A percentile compares a stretch with the other conserved stretches of the same genome.
Evolutionary conservation across 2,113 vertebrate species (phyloP).

Genomic region (Cricetomys ansorgei): DNA sequence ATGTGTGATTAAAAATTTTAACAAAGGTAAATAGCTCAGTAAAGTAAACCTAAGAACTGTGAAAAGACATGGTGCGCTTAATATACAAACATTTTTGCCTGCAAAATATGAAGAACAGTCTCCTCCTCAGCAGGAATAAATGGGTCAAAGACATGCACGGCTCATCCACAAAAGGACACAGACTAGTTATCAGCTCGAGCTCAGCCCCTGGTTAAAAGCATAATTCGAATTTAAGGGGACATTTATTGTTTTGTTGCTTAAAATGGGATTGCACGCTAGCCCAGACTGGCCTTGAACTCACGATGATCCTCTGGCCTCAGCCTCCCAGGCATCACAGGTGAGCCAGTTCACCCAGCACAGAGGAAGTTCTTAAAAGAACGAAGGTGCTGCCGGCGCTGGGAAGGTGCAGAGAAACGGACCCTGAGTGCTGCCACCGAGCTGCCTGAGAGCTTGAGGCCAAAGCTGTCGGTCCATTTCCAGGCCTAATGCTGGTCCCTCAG

Average conservation of each 20-base stretch:
- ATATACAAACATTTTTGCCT: neutral
- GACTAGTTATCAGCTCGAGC: neutral
- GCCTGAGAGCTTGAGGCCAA: rapidly evolving
- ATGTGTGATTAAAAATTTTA: neutral
- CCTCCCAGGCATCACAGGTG: neutral
- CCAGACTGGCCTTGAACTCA: neutral
- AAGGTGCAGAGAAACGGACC: neutral
- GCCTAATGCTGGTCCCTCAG: neutral
- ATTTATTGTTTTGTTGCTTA: neutral
- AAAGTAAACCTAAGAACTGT: neutral
- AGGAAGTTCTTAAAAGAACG: neutral
- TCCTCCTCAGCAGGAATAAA: neutral
- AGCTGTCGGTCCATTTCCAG: neutral
- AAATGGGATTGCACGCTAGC: neutral
- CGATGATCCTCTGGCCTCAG: neutral
- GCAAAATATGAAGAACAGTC: neutral
- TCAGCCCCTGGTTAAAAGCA: neutral
- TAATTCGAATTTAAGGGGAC: neutral
- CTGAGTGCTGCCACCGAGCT: neutral
- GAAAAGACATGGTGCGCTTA: neutral
- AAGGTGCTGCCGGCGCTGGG: neutral
- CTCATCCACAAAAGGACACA: neutral
- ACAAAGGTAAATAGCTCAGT: neutral
- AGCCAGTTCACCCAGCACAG: neutral
- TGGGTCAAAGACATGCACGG: neutral